Base-by-base conservation (phyloP, 2,888 invertebrate species). In the Pegoplata infirma region DNA sequence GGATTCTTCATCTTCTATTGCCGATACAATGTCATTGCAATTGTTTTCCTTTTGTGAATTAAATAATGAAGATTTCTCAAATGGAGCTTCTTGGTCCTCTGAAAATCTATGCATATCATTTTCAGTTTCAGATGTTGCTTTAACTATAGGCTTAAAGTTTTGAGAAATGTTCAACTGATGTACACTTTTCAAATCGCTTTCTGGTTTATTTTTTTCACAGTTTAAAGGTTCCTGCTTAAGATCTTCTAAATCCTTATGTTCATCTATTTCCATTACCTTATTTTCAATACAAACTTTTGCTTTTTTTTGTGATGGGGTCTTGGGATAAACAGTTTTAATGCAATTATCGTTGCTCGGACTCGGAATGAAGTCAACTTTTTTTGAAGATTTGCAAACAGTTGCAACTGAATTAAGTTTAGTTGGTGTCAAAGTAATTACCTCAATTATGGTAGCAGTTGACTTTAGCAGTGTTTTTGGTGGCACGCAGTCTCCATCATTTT, bases 261-360 rank as follows among this genome's bases (percentile, higher is more conserved):
- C 47, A 28, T 19, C 14, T 67, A 40, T 12, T 21, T 66, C 16
- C 17, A 40, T 17, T 56, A 16, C 67, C 28, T 63, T 49, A 0
- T 56, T 6, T 23, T 17, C 6, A 21, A 23, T 0, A 36, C 64
- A 23, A 83, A 72, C 80, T 82, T 46, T 82, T 83, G 32, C 59
- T 76, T 53, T 83, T 85, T 5, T 72, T 71, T 61, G 80, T 0
- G 78, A 81, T 12, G 87, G 87, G 4, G 87, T 87, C 75, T 84
- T 87, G 4, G 85, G 87, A 78, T 83, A 87, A 19, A 64, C 78
- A 3, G 4, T 77, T 61, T 85, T 86, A 0, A 36, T 56, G 3
- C n/a, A 28, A 3, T 81, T 74, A 14, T 82, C 82, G 3, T 68
- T 77, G 3, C 69, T 72, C 12, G 46, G 53, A 7, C 61, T 55